Evolutionary conservation across 2,797 vertebrate species (phyloP).

Genomic region (Heteromormyrus szaboi): DNA sequence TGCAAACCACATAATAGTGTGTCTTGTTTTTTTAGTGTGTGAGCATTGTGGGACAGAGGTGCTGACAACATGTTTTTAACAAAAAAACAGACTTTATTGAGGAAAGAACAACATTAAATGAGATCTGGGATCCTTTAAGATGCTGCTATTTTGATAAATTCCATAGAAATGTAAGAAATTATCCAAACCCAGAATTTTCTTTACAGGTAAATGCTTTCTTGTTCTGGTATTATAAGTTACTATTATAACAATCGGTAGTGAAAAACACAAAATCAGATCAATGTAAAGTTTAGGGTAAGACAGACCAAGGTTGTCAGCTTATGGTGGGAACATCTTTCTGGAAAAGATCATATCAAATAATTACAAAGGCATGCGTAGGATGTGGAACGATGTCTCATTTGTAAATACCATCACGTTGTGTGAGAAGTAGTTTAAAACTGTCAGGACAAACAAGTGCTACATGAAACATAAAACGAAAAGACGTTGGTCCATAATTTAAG

Average conservation of each 20-base stretch:
- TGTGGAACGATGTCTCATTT: background rate
- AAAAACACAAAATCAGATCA: background rate
- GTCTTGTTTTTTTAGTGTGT: background rate
- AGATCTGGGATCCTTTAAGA: background rate
- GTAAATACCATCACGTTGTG: background rate
- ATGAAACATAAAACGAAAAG: background rate
- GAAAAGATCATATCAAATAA: background rate
- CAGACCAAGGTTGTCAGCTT: background rate
- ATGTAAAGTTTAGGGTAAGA: background rate
- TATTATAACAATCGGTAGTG: background rate
- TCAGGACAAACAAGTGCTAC: background rate
- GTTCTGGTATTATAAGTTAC: background rate
- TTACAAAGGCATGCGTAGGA: background rate
- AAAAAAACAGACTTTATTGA: background rate
- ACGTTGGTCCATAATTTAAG: background rate
- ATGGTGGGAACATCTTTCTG: conserved; percentile 2
- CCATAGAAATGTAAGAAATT: background rate
- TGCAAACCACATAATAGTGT: background rate
- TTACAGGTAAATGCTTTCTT: background rate
- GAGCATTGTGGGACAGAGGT: background rate
- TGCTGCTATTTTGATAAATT: background rate
- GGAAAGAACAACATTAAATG: background rate
- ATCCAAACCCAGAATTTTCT: background rate
- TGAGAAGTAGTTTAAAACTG: background rate
- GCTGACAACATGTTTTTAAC: background rate